Conservation (phyloP, 1,140 invertebrate species). For the Eubasilissa regina region DNA sequence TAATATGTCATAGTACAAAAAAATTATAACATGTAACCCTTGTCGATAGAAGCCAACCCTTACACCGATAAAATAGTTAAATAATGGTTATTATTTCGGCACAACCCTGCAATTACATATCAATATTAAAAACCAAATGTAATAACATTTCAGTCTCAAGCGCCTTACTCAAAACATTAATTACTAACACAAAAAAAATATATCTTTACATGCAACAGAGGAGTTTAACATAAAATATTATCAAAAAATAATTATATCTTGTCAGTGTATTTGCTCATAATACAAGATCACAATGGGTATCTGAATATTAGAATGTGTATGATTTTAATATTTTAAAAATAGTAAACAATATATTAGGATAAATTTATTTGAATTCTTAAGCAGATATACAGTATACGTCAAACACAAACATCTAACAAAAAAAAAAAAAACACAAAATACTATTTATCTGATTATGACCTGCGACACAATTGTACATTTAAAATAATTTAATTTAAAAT, state of each 20-base stretch:
- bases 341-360: no score
- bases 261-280: no score
- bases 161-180: neutral
- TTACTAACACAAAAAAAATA: neutral
- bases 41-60: neutral
- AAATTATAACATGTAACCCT: neutral
- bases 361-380: no score
- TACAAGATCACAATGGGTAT: no score
- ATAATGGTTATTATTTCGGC: constrained; percentile 14
- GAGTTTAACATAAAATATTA: neutral
- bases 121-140: neutral
- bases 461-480: no score
- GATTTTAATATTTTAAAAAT: no score
- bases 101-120: constrained; percentile 32
- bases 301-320: no score
- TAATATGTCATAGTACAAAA: neutral
- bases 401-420: no score
- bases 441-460: no score
- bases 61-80: neutral
- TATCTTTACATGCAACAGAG: neutral
- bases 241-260: neutral
- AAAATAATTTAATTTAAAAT: no score
- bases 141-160: constrained; percentile 3
- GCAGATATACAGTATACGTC: no score
- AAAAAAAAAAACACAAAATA: no score